Evolutionary conservation across 2,888 invertebrate genomes (phyloP), one percentile per base, ranked within the genome.

Genomic region (Blastobasis lacticolella): DNA sequence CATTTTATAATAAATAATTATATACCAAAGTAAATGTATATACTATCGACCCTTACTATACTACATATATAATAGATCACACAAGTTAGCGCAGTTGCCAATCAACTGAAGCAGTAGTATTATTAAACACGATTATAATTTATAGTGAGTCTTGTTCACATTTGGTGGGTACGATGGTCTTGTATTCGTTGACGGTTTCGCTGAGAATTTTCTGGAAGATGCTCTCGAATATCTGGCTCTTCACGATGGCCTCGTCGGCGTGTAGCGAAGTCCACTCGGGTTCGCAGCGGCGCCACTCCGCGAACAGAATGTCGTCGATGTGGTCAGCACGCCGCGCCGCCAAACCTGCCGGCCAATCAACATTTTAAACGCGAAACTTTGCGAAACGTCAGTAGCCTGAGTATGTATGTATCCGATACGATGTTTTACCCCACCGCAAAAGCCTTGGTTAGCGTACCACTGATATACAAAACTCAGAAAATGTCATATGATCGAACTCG

Each of bases 211-310:
- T 79, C 57, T 85, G 81, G 66, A 86, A 85, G 45, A 87, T 84
- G 62, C 74, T 78, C 43, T 86, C 86, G 59, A 86, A 87, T 5
- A 87, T 66, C 59, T 86, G 83, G 57, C 79, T 84, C 53, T 88
- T 88, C 50, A 88, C 81, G 7, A 63, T 50, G 10, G 73, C 78
- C 50, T 88, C 88, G 60, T 86, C 86, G 0, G 66, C 61, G 60
- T 86, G 83, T 1, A 85, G 66, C 0, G 80, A 64, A 0, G 85
- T 86, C 88, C 88, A 88, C 55, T 85, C 84, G 1, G 82, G 78
- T 59, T 88, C 88, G 54, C 81, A 81, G n/a, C 81, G 78, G 0
- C 81, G 73, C 88, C 86, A 88, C 57, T 88, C 87, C 10, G 81
- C 64, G 57, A 87, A 83, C 46, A 88, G 50, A 45, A 88, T 82